Conservation (phyloP, 2,888 invertebrate genomes). For the Zele albiditarsus region DNA sequence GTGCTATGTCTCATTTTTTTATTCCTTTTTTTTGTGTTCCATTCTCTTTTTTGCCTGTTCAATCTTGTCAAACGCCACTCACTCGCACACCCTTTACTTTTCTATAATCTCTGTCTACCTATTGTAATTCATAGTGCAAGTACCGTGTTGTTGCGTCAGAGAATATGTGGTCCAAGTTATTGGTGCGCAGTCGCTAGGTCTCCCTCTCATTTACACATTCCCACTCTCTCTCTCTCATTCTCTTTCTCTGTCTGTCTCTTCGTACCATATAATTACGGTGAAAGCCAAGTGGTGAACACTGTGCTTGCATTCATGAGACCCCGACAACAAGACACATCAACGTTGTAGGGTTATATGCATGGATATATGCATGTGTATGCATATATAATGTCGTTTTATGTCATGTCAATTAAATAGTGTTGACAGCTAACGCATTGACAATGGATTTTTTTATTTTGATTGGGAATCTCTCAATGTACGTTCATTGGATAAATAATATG, state of each 20-base stretch:
- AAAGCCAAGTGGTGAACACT: slow-evolving; percentile 57
- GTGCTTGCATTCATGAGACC: slow-evolving; percentile 33
- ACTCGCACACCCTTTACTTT: not conserved
- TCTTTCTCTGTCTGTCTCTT: slow-evolving; percentile 25
- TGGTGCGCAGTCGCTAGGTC: slow-evolving; percentile 36
- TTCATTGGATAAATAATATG: not conserved
- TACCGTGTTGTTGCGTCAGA: slow-evolving; percentile 63
- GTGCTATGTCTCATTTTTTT: not conserved
- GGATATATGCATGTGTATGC: not conserved
- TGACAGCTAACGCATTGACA: not conserved
- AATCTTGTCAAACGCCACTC: slow-evolving; percentile 13
- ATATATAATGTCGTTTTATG: not conserved
- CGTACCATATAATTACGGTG: slow-evolving; percentile 65
- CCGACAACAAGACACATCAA: slow-evolving; percentile 26
- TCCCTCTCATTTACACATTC: not conserved
- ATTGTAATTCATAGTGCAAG: slow-evolving; percentile 62
- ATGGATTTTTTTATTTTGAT: slow-evolving; percentile 3
- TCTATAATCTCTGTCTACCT: slow-evolving; percentile 22
- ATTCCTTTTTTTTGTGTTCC: not conserved
- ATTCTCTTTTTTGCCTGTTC: not conserved
- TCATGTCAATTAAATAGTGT: not conserved
- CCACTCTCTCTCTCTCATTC: slow-evolving; percentile 37
- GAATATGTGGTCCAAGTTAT: slow-evolving; percentile 41
- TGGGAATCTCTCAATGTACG: not conserved
- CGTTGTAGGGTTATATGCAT: not conserved